A percentile compares a stretch with the other conserved stretches of the same genome.
Evolutionary conservation across 2,113 vertebrate species (phyloP).

Genomic region (Gadus chalcogrammus): DNA sequence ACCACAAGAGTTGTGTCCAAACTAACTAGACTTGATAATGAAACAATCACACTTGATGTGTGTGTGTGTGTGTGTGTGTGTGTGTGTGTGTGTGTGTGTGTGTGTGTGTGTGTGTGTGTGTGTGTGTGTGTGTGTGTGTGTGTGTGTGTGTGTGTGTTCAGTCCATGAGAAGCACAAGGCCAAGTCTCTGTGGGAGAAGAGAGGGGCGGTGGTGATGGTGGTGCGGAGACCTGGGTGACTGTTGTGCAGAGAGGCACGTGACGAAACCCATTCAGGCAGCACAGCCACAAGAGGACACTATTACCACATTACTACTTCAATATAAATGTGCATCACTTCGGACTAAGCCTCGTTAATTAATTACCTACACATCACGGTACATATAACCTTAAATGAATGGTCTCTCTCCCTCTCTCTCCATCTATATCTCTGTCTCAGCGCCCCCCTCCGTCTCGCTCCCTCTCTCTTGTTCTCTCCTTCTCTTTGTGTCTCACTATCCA

Average conservation of each 20-base stretch:
- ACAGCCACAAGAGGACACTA: too few relatives aligned
- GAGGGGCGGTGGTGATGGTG: conserved; percentile 85
- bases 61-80: not conserved
- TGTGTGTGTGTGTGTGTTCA: conserved; percentile 16
- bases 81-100: not conserved
- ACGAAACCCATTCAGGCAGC: too few relatives aligned
- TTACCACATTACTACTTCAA: too few relatives aligned
- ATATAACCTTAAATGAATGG: too few relatives aligned
- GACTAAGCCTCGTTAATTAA: too few relatives aligned
- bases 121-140: not conserved
- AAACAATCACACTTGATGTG: not conserved
- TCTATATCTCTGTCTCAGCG: too few relatives aligned
- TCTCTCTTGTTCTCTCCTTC: not conserved
- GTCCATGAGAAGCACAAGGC: conserved; percentile 78
- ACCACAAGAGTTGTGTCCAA: too few relatives aligned
- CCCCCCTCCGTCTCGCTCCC: not conserved
- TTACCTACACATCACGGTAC: too few relatives aligned
- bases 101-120: not conserved
- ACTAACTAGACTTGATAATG: not conserved
- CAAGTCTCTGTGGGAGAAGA: conserved; percentile 78
- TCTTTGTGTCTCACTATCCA: conserved; percentile 34
- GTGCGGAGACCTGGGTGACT: conserved; percentile 88
- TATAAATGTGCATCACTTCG: too few relatives aligned
- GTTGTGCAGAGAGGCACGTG: conserved; percentile 86
- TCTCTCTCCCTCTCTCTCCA: too few relatives aligned